Evolutionary conservation across 2,113 vertebrate genomes (phyloP), one percentile per base, ranked within the genome.

Genomic region (Bothrops jararaca): DNA sequence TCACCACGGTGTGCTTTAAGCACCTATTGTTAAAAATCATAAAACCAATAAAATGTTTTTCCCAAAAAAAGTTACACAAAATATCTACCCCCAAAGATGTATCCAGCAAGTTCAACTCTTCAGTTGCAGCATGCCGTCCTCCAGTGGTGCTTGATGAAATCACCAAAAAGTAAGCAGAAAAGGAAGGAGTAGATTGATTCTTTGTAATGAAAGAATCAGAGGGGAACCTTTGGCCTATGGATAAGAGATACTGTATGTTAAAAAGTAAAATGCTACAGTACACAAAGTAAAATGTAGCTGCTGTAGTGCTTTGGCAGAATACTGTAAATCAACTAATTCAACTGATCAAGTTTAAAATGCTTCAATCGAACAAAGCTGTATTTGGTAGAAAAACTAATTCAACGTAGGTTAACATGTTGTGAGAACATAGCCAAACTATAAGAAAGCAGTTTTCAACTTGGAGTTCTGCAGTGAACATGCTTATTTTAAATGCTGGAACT

Each of bases 251-350:
- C 6, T 50, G 4, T 93, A 94, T n/a, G 34, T 80, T 80, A 22
- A 80, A 80, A 80, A 80, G 34, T 80, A 80, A 80, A 80, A 80
- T 42, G 7, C 18, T 42, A 22, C 4, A 39, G 20, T 22, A 18
- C 1, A 39, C 39, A 18, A 50, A 20, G 56, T 95, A 12, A 90
- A 91, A 10, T 26, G 94, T 91, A 95, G 94, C 90, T 92, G 53
- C 91, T 58, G 92, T 80, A 94, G 92, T 91, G 95, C 96, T 96
- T 96, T 96, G 96, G 92, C 96, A 93, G 96, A 94, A 94, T 54
- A 89, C 26, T 92, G 91, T 34, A 5, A 45, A 1, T 57, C 54
- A 45, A 45, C 3, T 42, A 23, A 42, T 29, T 12, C 89, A 13
- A 1, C 4, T 1, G 23, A 58, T 24, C 15, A 54, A 6, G 52